These are phyloP conservation scores for Torymus texanus DNA, from an alignment of 2,888 invertebrate species.

Conservation along the genomic window DNA sequence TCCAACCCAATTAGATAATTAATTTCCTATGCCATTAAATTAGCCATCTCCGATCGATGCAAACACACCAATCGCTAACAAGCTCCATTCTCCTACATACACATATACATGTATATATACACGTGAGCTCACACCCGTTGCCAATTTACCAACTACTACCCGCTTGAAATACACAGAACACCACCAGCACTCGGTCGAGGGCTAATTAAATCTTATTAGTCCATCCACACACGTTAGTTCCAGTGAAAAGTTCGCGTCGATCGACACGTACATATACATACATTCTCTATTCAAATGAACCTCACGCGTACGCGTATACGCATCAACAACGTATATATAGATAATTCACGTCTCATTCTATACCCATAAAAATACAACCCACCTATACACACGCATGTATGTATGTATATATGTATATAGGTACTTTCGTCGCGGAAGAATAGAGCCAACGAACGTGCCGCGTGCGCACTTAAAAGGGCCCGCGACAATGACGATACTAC, in stretches of 20 bases:
- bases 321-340: not conserved
- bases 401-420: not conserved
- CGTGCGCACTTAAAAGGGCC: slow-evolving; percentile 6
- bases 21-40: too few species aligned
- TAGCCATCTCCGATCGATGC: too few species aligned
- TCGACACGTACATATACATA: too few species aligned
- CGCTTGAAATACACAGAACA: too few species aligned
- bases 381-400: not conserved
- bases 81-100: too few species aligned
- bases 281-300: slow-evolving; percentile 28
- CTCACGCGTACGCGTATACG: slow-evolving; percentile 6
- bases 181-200: not conserved
- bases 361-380: slow-evolving; percentile 10
- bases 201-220: slow-evolving; percentile 28
- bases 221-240: not conserved
- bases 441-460: not conserved
- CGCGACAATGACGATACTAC: too few species aligned
- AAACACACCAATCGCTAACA: too few species aligned
- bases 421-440: slow-evolving; percentile 20
- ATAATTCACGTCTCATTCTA: slow-evolving; percentile 36
- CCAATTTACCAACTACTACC: too few species aligned
- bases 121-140: too few species aligned
- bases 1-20: too few species aligned
- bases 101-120: too few species aligned
- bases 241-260: not conserved